Evolutionary conservation across 2,113 vertebrate genomes (phyloP).

Genomic region (Carettochelys insculpta): DNA sequence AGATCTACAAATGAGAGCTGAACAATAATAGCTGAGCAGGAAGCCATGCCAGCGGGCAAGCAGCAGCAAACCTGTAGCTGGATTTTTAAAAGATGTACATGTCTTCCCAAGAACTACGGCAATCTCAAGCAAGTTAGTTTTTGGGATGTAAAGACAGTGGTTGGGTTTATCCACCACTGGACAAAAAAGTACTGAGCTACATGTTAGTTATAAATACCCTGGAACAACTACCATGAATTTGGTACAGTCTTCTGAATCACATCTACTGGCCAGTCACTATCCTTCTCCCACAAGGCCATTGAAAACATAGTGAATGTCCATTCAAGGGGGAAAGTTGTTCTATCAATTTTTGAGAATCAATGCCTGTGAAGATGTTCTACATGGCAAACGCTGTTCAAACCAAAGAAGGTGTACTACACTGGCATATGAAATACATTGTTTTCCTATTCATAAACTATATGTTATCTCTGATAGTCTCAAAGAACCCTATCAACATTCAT

Average conservation of each 20-base stretch:
- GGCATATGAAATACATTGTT: background rate
- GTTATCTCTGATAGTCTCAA: background rate
- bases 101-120: background rate
- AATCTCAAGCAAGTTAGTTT: background rate
- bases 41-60: fast-evolving
- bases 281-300: background rate
- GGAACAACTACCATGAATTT: background rate
- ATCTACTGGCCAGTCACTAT: background rate
- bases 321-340: background rate
- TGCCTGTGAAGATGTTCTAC: background rate
- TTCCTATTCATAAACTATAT: background rate
- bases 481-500: background rate
- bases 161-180: background rate
- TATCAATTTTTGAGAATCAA: background rate
- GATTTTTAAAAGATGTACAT: background rate
- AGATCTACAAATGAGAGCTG: background rate
- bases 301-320: background rate
- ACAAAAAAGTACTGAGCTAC: background rate
- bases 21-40: background rate
- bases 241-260: background rate
- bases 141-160: background rate
- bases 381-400: background rate
- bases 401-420: background rate
- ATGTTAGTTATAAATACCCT: background rate
- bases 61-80: background rate